phyloP scores from a whole-genome alignment of 2,888 invertebrate species.

The Callosobruchus maculatus region DNA sequence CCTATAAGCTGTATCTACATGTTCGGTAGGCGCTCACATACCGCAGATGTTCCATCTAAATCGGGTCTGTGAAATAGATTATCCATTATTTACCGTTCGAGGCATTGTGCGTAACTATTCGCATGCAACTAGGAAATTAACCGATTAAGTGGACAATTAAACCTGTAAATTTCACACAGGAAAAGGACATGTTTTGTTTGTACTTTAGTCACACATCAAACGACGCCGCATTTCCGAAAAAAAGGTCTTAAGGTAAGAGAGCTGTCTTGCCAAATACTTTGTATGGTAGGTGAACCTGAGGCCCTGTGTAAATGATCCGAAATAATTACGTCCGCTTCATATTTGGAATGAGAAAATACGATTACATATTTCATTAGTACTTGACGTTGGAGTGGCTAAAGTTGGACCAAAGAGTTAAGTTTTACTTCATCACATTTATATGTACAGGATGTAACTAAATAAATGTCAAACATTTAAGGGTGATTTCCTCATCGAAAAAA shows the following conservation, averaged over 20 bases:
- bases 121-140: not conserved
- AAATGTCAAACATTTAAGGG: too few species aligned
- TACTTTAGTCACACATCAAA: not conserved
- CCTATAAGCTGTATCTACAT: not conserved
- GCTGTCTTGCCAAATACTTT: not conserved
- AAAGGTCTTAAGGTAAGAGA: not conserved
- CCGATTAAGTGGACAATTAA: not conserved
- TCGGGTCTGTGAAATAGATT: not conserved
- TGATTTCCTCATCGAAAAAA: too few species aligned
- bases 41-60: not conserved
- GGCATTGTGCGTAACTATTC: not conserved
- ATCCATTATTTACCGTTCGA: not conserved
- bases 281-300: too few species aligned
- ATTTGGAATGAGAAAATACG: too few species aligned
- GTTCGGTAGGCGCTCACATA: not conserved
- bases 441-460: too few species aligned
- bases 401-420: too few species aligned
- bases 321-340: too few species aligned
- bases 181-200: not conserved
- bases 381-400: too few species aligned
- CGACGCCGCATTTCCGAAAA: not conserved
- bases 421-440: too few species aligned
- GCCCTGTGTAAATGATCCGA: too few species aligned
- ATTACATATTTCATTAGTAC: too few species aligned
- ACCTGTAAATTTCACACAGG: not conserved